phyloP scores from a whole-genome alignment of 2,888 invertebrate genomes.

The Harpagoxenus sublaevis region DNA sequence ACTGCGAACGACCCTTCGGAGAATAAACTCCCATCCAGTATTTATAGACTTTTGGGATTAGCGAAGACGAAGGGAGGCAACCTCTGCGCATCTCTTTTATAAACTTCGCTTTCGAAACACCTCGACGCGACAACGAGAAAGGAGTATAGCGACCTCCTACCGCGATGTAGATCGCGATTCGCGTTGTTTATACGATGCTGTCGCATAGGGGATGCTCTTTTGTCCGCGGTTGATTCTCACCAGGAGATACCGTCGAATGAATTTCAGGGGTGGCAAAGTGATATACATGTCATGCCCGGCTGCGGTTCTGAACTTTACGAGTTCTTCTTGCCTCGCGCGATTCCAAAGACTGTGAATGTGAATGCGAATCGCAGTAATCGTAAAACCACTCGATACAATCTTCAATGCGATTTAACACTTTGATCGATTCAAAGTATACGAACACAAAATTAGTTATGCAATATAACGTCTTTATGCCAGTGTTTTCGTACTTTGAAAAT shows the following conservation, averaged over 20 bases:
- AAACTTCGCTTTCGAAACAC: conserved; percentile 63
- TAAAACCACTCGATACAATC: conserved; percentile 38
- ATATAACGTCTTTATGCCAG: background rate
- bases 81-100: conserved; percentile 65
- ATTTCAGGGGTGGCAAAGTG: conserved; percentile 63
- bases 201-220: conserved; percentile 79
- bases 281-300: conserved; percentile 60
- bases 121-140: conserved; percentile 23
- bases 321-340: conserved; percentile 33
- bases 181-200: conserved; percentile 81
- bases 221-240: conserved; percentile 79
- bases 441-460: background rate
- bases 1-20: conserved; percentile 75
- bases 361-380: conserved; percentile 52
- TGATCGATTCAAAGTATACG: background rate
- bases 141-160: conserved; percentile 61
- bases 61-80: conserved; percentile 54
- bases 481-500: background rate
- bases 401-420: conserved; percentile 4
- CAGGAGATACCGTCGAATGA: conserved; percentile 71
- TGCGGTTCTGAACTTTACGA: conserved; percentile 58
- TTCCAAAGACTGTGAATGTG: conserved; percentile 58
- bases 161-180: conserved; percentile 80
- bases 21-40: conserved; percentile 76
- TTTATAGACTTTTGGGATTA: conserved; percentile 78